A percentile compares a stretch with the other conserved stretches of the same genome.
Conservation (phyloP, 2,888 invertebrate genomes). For the Volucella zonaria region DNA sequence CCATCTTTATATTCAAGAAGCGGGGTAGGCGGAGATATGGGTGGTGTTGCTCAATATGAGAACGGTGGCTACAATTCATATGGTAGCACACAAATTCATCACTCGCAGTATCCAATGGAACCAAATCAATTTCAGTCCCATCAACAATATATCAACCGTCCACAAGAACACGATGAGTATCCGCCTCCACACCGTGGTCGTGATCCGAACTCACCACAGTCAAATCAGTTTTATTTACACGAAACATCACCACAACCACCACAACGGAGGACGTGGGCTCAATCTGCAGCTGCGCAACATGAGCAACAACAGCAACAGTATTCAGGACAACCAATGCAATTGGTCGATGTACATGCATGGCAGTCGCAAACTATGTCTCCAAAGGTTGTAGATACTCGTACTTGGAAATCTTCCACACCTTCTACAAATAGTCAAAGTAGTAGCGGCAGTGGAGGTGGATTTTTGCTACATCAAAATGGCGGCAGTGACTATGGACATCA, state of each 20-base stretch:
- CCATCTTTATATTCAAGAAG: constrained; percentile 54
- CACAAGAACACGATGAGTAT: constrained; percentile 84
- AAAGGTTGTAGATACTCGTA: constrained; percentile 81
- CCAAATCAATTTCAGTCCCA: constrained; percentile 75
- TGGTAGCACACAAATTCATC: constrained; percentile 66
- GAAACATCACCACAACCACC: constrained; percentile 85
- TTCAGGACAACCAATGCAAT: constrained; percentile 79
- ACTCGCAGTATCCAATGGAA: constrained; percentile 68
- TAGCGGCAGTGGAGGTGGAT: constrained; percentile 79
- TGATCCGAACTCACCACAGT: constrained; percentile 80
- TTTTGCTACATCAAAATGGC: constrained; percentile 88
- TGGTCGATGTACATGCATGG: constrained; percentile 81
- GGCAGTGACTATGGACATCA: constrained; percentile 85
- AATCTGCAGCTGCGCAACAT: constrained; percentile 82
- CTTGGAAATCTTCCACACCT: constrained; percentile 76
- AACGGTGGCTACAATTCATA: constrained; percentile 73
- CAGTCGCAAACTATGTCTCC: constrained; percentile 79
- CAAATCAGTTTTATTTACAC: constrained; percentile 90
- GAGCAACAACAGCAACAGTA: constrained; percentile 78
- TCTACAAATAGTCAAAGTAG: constrained; percentile 76
- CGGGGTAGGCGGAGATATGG: constrained; percentile 81
- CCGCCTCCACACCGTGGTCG: constrained; percentile 77
- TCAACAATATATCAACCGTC: constrained; percentile 78
- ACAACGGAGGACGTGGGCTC: constrained; percentile 88
- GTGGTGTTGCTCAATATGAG: constrained; percentile 82